phyloP scores from a whole-genome alignment of 2,888 invertebrate species.

The Odontothrips loti region DNA sequence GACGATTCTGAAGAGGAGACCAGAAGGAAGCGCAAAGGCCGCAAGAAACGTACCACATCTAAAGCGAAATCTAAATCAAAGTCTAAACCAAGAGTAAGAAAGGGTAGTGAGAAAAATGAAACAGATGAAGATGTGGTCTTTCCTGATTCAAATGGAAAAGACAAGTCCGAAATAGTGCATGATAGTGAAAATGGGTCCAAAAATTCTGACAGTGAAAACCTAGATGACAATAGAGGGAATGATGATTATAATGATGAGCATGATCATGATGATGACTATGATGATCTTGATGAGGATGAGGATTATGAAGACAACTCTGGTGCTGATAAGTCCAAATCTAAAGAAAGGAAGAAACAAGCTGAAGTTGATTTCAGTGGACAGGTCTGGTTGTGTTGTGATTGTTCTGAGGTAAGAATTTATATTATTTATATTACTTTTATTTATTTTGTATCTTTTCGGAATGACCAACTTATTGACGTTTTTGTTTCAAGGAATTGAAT shows the following conservation, averaged over 20 bases:
- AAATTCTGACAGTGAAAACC: conserved; percentile 34
- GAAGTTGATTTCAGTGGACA: conserved; percentile 32
- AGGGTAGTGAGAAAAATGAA: not conserved
- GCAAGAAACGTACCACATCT: conserved; percentile 41
- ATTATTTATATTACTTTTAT: not conserved
- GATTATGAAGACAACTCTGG: conserved; percentile 31
- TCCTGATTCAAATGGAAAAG: conserved; percentile 34
- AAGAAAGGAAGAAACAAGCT: conserved; percentile 25
- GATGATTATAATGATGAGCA: conserved; percentile 30
- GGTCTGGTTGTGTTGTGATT: conserved; percentile 40
- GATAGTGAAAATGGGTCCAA: conserved; percentile 40
- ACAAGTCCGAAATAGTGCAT: conserved; percentile 38
- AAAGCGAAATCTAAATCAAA: not conserved
- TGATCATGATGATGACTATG: conserved; percentile 32
- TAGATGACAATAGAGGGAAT: conserved; percentile 23
- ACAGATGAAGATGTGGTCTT: not conserved
- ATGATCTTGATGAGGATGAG: conserved; percentile 31
- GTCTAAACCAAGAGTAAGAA: not conserved
- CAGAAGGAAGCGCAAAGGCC: conserved; percentile 16
- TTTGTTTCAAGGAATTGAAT: conserved; percentile 43
- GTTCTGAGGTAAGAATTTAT: conserved; percentile 38
- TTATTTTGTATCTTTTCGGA: not conserved
- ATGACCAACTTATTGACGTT: too few relatives aligned
- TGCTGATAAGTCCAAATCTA: conserved; percentile 17
- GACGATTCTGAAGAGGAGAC: conserved; percentile 7